Evolutionary conservation across 2,113 vertebrate genomes (phyloP), one percentile per base, ranked within the genome.

Genomic region (Heterocephalus glaber): DNA sequence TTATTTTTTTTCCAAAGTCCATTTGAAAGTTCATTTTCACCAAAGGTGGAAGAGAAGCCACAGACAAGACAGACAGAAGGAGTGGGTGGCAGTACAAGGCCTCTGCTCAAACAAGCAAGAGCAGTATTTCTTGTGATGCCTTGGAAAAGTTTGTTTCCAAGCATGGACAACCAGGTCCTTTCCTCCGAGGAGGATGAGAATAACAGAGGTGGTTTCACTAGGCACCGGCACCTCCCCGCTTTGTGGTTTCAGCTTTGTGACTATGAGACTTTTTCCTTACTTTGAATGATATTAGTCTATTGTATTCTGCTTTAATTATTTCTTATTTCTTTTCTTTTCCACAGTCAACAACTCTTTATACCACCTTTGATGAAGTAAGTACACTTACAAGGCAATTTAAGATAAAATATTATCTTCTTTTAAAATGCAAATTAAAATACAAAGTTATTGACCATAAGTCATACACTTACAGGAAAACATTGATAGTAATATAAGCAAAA

Each of bases 301-400:
- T 22, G 16, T 86, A 22, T 95, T 84, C 17, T 89, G 22, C 30
- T 95, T 63, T 95, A 95, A 96, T 92, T 84, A 4, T 94, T 61
- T 84, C 35, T 63, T 28, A 66, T 97, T 84, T 95, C 20, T 96
- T 90, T 85, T 7, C 95, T 98, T 94, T 98, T 3, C 96, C 98
- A 26, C 93, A 99, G 99, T 95, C 98, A 92, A 98, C 98, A 70
- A 93, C 97, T 95, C 95, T 99, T 35, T 99, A 99, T 56, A 99
- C 99, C n/a, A 99, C 99, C 85, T 98, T 99, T 0, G 98, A 99
- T 97, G 98, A 99, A 96, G 99, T 99, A 98, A 98, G 98, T 97
- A 92, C 12, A 58, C 35, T 72, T 90, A 16, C n/a, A 26, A 3
- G 35, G 35, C 83, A 49, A 33, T 28, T 77, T 83, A 60, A 94